Evolutionary conservation across 2,797 vertebrate genomes (phyloP).

Genomic region (Rhinatrema bivittatum): DNA sequence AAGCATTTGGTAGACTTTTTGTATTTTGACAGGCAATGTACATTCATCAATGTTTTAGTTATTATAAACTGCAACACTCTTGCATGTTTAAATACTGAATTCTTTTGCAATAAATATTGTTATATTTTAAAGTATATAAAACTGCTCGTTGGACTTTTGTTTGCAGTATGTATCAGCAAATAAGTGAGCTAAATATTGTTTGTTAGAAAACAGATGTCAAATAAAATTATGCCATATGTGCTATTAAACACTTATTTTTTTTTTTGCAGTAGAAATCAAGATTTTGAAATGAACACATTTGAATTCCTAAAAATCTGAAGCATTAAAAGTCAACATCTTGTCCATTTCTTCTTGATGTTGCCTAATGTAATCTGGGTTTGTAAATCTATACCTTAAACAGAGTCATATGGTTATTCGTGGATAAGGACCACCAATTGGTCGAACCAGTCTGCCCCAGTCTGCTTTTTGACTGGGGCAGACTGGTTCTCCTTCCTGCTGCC

Average conservation of each 20-base stretch:
- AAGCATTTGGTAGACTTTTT: conserved; percentile 72
- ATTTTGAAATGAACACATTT: conserved; percentile 55
- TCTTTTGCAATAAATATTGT: conserved; percentile 66
- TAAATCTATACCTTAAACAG: no score
- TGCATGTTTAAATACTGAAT: conserved; percentile 63
- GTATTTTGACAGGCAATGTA: conserved; percentile 81
- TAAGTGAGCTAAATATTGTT: conserved; percentile 80
- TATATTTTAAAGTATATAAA: conserved; percentile 59
- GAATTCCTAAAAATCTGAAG: conserved; percentile 55
- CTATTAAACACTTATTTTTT: conserved; percentile 65
- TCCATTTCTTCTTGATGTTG: conserved; percentile 52
- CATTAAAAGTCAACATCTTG: conserved; percentile 49
- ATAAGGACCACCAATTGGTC: no score
- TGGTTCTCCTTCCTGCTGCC: no score
- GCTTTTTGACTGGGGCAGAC: no score
- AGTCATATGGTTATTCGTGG: no score
- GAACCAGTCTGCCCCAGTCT: no score
- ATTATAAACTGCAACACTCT: conserved; percentile 57
- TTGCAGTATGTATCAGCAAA: conserved; percentile 68
- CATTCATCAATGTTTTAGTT: conserved; percentile 75
- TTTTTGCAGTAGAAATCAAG: conserved; percentile 50
- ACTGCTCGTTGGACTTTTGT: conserved; percentile 68
- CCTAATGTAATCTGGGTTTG: no score
- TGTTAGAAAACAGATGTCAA: conserved; percentile 79
- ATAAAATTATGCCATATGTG: conserved; percentile 79